phyloP scores from a whole-genome alignment of 2,797 vertebrate species.

The Strix occidentalis region DNA sequence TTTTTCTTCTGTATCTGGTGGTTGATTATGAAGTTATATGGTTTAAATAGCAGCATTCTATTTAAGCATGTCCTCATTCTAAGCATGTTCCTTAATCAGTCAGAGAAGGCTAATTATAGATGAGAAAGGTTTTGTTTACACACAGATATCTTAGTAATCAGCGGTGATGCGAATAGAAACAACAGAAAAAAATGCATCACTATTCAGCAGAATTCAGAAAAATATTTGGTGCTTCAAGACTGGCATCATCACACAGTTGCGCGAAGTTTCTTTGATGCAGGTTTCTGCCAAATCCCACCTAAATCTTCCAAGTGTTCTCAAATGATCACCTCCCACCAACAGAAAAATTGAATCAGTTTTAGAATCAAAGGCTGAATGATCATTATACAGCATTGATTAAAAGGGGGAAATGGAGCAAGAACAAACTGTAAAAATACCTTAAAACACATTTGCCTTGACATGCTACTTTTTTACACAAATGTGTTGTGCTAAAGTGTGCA shows the following conservation, averaged over 20 bases:
- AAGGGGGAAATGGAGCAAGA: background rate
- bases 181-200: conserved; percentile 54
- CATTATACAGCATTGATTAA: background rate
- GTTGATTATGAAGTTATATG: conserved; percentile 55
- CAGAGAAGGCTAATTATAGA: conserved; percentile 67
- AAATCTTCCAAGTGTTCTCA: background rate
- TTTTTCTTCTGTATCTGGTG: conserved; percentile 46
- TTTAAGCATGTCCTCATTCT: conserved; percentile 64
- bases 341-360: background rate
- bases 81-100: conserved; percentile 66
- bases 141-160: conserved; percentile 64
- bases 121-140: conserved; percentile 70
- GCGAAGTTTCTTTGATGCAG: background rate
- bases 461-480: background rate
- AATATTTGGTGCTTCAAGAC: conserved; percentile 21
- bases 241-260: background rate
- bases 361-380: background rate
- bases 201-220: conserved; percentile 51
- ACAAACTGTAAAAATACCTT: background rate
- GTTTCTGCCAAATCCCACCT: background rate
- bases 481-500: background rate
- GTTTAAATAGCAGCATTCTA: conserved; percentile 61
- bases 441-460: background rate
- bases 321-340: background rate
- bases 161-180: conserved; percentile 67